phyloP scores from a whole-genome alignment of 1,140 invertebrate species.

The Rhynchophorus ferrugineus region DNA sequence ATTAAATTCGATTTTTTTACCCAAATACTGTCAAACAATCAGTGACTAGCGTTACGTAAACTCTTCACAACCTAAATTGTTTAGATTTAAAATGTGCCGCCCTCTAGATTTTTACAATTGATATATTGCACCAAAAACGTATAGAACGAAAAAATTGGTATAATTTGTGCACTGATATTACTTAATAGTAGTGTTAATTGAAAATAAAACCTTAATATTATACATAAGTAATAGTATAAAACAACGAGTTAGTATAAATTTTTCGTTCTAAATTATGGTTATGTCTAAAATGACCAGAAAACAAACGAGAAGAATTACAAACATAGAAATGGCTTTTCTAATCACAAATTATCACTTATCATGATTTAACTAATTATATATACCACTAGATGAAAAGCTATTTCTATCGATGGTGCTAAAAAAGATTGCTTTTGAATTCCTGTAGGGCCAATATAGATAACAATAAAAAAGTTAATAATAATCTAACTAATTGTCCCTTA shows the following conservation, averaged over 20 bases:
- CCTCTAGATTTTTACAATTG: too few species aligned
- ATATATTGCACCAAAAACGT: too few species aligned
- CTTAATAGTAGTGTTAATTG: too few species aligned
- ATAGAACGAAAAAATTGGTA: too few species aligned
- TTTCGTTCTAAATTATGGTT: too few species aligned
- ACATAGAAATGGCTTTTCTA: conserved; percentile 8
- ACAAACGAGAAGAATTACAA: neutral
- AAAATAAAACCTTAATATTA: too few species aligned
- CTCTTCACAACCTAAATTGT: neutral
- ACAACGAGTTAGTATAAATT: too few species aligned
- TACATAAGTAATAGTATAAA: too few species aligned
- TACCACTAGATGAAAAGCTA: conserved; percentile 9
- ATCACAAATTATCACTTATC: conserved; percentile 17
- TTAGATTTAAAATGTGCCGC: conserved; percentile 4
- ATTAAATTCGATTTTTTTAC: neutral
- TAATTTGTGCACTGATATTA: too few species aligned
- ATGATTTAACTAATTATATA: conserved; percentile 15
- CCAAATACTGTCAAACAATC: neutral
- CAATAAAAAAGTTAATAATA: too few species aligned
- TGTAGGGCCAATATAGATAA: neutral
- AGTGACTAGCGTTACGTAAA: too few species aligned
- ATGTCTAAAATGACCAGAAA: neutral
- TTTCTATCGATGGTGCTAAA: conserved; percentile 1
- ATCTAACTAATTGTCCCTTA: too few species aligned
- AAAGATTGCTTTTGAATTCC: conserved; percentile 7